Conservation (phyloP, 1,140 invertebrate species). For the Anastrepha ludens region DNA sequence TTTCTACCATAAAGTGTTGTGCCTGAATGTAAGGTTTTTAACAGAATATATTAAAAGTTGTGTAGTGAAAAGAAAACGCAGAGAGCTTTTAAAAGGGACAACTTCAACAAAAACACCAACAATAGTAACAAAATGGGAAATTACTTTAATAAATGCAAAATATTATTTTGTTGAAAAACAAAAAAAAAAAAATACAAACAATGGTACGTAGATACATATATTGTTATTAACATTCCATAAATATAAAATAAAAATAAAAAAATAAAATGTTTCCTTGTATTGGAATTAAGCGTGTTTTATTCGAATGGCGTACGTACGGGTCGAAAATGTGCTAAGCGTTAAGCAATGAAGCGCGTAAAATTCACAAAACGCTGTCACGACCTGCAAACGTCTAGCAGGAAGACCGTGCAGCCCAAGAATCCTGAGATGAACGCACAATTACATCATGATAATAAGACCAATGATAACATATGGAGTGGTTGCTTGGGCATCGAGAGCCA, state of each 20-base stretch:
- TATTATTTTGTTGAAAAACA: conserved; percentile 16
- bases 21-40: conserved; percentile 33
- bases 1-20: conserved; percentile 27
- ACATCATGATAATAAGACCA: too few species aligned
- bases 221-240: conserved; percentile 44
- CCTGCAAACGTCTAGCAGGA: too few species aligned
- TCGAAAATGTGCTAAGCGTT: too few species aligned
- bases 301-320: not conserved
- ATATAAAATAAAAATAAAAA: not conserved
- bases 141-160: not conserved
- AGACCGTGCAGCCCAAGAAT: not conserved
- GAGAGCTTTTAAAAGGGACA: not conserved
- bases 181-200: not conserved
- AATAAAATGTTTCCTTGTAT: conserved; percentile 19
- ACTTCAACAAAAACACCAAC: not conserved
- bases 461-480: too few species aligned
- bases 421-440: too few species aligned
- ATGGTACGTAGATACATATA: not conserved
- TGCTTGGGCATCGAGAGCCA: too few species aligned
- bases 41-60: not conserved
- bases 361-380: too few species aligned
- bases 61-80: too few species aligned
- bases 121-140: not conserved
- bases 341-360: too few species aligned
- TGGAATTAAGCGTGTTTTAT: not conserved